phyloP scores from a whole-genome alignment of 2,888 invertebrate species.

The Diloba caeruleocephala region DNA sequence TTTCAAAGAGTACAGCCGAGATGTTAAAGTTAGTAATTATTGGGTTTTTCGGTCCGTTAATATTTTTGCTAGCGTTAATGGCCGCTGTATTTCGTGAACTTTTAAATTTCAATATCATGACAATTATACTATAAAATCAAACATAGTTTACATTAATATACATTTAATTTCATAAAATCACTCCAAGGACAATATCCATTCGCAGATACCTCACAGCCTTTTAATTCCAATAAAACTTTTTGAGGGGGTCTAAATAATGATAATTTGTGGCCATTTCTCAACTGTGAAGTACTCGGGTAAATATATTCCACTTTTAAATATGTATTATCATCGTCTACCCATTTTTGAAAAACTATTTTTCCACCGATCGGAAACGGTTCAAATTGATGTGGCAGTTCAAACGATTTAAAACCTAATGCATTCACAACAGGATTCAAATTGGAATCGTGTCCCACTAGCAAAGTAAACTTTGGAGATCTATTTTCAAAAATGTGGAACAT shows the following conservation, averaged over 20 bases:
- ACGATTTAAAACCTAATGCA: slow-evolving; percentile 66
- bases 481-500: slow-evolving; percentile 62
- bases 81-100: no score
- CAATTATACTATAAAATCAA: no score
- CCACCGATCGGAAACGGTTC: slow-evolving; percentile 78
- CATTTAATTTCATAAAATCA: slow-evolving; percentile 45
- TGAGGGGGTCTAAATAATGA: slow-evolving; percentile 64
- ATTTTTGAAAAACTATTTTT: slow-evolving; percentile 79
- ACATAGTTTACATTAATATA: not conserved
- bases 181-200: slow-evolving; percentile 72
- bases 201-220: slow-evolving; percentile 58
- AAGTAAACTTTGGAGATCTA: slow-evolving; percentile 59
- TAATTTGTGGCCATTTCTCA: slow-evolving; percentile 62
- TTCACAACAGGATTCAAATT: slow-evolving; percentile 69
- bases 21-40: no score
- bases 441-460: slow-evolving; percentile 78
- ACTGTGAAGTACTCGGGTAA: slow-evolving; percentile 67
- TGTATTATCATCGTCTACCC: slow-evolving; percentile 61
- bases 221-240: slow-evolving; percentile 62
- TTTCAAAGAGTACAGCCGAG: no score
- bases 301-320: slow-evolving; percentile 73
- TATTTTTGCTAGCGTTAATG: no score
- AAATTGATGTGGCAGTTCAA: slow-evolving; percentile 63
- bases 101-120: no score
- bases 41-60: no score